Evolutionary conservation across 2,113 vertebrate species (phyloP), one percentile per base, ranked within the genome.

Genomic region (Clinocottus analis): DNA sequence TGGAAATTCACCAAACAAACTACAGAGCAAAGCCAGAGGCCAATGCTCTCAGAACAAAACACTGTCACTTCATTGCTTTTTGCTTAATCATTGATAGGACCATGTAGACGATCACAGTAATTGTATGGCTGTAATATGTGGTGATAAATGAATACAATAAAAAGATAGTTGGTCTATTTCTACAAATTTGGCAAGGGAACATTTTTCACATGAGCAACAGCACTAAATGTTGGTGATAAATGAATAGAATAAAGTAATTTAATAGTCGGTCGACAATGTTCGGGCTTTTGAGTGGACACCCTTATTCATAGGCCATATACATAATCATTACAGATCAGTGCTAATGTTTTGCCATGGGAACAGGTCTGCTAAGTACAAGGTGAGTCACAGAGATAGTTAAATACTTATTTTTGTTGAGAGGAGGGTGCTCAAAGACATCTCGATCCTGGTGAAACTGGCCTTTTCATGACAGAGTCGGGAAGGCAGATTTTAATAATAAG

Each of bases 1-100:
- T 86, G 84, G 79, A 65, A 25, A 12, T 23, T 4, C 4, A 66
- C 47, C 73, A 64, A n/a, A 55, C 67, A 60, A 55, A 66, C 14
- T 62, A 2, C 72, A 56, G 47, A 56, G 33, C 45, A 62, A 43
- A 75, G 29, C 77, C 51, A 33, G 33, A 51, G 78, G 75, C 65
- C 67, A 80, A 27, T 65, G 76, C 80, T 65, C 73, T 64, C 37
- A 21, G 9, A 51, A 12, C 51, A 56, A 45, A 84, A 69, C 51
- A 5, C 9, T 58, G 58, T 63, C 53, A 51, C 55, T 16, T 47
- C 72, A 39, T 31, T 17, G 2, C 33, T 39, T 5, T 63, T 39
- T n/a, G 17, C 61, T 75, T 5, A n/a, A 21, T 62, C 37, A 14
- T 65, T 39, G 23, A 14, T n/a, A 4, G 7, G 12, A 17, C 14